Evolutionary conservation across 2,113 vertebrate species (phyloP).

Genomic region (Rana temporaria): DNA sequence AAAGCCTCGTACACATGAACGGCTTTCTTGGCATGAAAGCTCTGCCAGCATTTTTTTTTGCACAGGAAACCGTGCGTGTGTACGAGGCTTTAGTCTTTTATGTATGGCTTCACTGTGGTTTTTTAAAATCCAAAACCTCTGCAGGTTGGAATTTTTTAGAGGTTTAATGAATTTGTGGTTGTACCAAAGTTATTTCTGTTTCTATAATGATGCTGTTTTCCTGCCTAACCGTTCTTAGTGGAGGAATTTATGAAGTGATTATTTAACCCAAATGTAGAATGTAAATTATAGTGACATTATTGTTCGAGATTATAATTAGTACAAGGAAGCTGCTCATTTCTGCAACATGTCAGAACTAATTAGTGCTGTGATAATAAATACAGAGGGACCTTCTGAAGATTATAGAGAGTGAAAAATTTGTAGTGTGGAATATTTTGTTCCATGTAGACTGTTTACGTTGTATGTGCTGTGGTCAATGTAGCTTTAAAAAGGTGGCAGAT

Average conservation of each 20-base stretch:
- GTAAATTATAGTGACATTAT: slow-evolving; percentile 51
- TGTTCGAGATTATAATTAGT: slow-evolving; percentile 56
- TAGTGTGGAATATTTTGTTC: not conserved
- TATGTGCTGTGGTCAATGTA: slow-evolving; percentile 23
- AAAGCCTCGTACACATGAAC: no score
- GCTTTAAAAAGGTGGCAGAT: not conserved
- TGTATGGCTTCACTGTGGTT: not conserved
- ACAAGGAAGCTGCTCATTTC: slow-evolving; percentile 48
- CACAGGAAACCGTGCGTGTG: no score
- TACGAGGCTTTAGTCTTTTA: no score
- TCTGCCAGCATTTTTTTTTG: no score
- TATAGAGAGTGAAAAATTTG: slow-evolving; percentile 5
- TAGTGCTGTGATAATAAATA: slow-evolving; percentile 47
- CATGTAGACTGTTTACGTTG: slow-evolving; percentile 22
- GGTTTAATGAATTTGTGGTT: slow-evolving; percentile 13
- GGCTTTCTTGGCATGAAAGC: no score
- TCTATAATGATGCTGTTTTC: slow-evolving; percentile 4
- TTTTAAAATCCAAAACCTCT: not conserved
- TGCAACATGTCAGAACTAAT: slow-evolving; percentile 57
- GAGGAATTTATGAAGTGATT: slow-evolving; percentile 53
- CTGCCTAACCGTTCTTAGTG: slow-evolving; percentile 40
- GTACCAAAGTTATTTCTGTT: slow-evolving; percentile 17
- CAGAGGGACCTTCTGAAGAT: slow-evolving; percentile 37
- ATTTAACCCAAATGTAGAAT: slow-evolving; percentile 51
- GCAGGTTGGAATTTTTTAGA: not conserved